Evolutionary conservation across 1,140 invertebrate species (phyloP), one percentile per base, ranked within the genome.

Genomic region (Copidosoma floridanum): DNA sequence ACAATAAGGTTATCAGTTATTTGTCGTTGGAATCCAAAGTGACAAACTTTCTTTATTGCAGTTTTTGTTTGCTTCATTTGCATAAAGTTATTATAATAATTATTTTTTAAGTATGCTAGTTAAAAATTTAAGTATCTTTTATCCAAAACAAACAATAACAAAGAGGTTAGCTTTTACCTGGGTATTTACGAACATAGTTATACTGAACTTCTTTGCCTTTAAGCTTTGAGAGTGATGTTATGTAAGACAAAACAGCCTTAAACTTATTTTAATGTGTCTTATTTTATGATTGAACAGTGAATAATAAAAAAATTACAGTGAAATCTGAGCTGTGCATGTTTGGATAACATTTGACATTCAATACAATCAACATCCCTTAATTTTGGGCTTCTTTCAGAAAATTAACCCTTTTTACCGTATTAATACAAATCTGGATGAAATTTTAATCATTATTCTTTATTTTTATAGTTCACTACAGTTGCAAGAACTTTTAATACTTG

Each of bases 61-160:
- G 29, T 27, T 32, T 21, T 43, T 32, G 60, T 63, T 65, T 63
- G 55, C 6, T 63, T 65, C 1, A 6, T 47, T 18, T 56, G 51
- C 18, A 55, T 48, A 27, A 64, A 65, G 21, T 68, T 68, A 59
- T 23, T 32, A 48, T 70, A 68, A 58, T 65, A 61, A 24, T 56
- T 59, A 52, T 72, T 66, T 20, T 29, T 53, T 62, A 71, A 68
- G 59, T 68, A 59, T 4, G 18, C 44, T 44, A 40, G 52, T 47
- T 59, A 40, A 70, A 54, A n/a, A 72, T 57, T 12, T 69, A 69
- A 11, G 69, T 67, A 46, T 64, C 65, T 65, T 71, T 63, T 0
- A 72, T 64, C 67, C 70, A 71, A 51, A 71, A 63, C 61, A 71
- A 61, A 46, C 72, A 56, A 65, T 76, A 69, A 62, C 72, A 74